phyloP scores from a whole-genome alignment of 2,797 vertebrate species.

The Peromyscus aztecus region DNA sequence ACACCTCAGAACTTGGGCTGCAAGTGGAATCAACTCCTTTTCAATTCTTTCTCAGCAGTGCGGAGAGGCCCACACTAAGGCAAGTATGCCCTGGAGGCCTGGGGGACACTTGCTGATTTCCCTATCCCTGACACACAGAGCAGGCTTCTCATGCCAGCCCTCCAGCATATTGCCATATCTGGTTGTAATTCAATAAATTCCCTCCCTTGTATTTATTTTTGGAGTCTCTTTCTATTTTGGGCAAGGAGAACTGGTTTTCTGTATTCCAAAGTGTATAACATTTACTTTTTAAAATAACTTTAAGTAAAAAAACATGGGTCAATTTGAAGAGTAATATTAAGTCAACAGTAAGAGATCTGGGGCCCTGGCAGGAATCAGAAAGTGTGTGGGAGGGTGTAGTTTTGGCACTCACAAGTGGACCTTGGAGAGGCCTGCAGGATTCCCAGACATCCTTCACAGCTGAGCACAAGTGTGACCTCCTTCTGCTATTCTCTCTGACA shows the following conservation, averaged over 20 bases:
- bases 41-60: not conserved
- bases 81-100: accelerated
- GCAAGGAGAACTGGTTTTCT: slow-evolving; percentile 69
- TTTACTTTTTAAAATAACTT: slow-evolving; percentile 77
- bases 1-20: accelerated
- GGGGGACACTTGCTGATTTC: not conserved
- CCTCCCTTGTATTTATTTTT: slow-evolving; percentile 76
- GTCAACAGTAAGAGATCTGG: not conserved
- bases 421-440: not conserved
- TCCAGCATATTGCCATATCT: slow-evolving; percentile 51
- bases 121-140: not conserved
- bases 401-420: not conserved
- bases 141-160: not conserved
- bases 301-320: slow-evolving; percentile 15
- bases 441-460: not conserved
- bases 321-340: slow-evolving; percentile 58
- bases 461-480: not conserved
- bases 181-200: slow-evolving; percentile 79
- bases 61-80: accelerated
- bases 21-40: no score
- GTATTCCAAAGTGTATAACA: slow-evolving; percentile 49
- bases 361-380: not conserved
- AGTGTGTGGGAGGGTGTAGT: not conserved
- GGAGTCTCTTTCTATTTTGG: slow-evolving; percentile 75
- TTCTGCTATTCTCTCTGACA: not conserved